Base-by-base conservation (phyloP, 2,888 invertebrate species). In the Leucophenga montana region DNA sequence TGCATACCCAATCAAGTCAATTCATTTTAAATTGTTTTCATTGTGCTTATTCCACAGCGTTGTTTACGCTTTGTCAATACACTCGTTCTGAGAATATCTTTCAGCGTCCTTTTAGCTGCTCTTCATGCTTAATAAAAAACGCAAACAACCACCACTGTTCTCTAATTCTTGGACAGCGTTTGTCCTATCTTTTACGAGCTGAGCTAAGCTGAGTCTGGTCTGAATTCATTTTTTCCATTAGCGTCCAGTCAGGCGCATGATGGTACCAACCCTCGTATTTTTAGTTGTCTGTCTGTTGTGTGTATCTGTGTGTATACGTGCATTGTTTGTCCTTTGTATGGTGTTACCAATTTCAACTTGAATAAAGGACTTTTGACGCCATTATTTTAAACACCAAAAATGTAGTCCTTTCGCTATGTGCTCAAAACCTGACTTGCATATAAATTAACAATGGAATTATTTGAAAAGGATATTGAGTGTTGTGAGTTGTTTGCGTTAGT, bases 351-450 rank as follows among this genome's bases (percentile, higher is more conserved):
- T 68, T 68, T 68, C n/a, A 68, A 67, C 59, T 59, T 57, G 16
- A 57, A 46, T 59, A 46, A 67, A 48, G 33, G 39, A 71, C 79
- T 74, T 72, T 75, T 75, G 80, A 78, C 82, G 84, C 83, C 80
- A 82, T 84, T 84, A 78, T 70, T 75, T 73, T 69, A 71, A 75
- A 68, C 76, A 76, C 69, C 67, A 67, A 71, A 48, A 22, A 64
- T 70, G 64, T 64, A 53, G 14, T 50, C 18, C 6, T 14, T 50
- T n/a, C 14, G 46, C 27, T 22, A 71, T 76, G 71, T 76, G 78
- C 78, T 79, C 6, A 76, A 75, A 78, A 81, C 85, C 84, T 85
- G 85, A 85, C 84, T 85, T 80, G 85, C 81, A 85, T 84, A 80
- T 80, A 79, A 83, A 84, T 82, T 78, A 76, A 69, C 72, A 56